phyloP scores from a whole-genome alignment of 2,113 vertebrate genomes.

The Elanus axillaris region DNA sequence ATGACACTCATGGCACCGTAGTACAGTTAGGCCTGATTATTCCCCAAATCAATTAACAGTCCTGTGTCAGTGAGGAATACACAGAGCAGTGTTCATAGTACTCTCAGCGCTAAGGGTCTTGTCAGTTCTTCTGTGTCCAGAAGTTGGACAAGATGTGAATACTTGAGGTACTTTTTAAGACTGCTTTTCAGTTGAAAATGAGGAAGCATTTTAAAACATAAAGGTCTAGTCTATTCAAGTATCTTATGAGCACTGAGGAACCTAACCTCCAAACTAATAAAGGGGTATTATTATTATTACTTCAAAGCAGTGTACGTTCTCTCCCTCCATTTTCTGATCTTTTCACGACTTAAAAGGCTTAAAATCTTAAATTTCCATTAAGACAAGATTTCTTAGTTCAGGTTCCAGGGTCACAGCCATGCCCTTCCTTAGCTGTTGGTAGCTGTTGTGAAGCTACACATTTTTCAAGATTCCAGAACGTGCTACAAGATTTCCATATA shows the following conservation, averaged over 20 bases:
- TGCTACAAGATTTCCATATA: not conserved
- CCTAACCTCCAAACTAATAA: not conserved
- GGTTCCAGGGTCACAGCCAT: not conserved
- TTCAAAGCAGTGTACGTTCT: rapidly evolving
- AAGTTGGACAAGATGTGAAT: not conserved
- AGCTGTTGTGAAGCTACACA: not conserved
- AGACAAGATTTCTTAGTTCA: not conserved
- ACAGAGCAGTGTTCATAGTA: not conserved
- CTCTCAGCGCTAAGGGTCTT: not conserved
- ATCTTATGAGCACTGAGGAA: not conserved
- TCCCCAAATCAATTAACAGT: not conserved
- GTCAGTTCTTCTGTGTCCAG: not conserved
- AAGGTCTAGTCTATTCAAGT: not conserved
- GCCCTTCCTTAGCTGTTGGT: not conserved
- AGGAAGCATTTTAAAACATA: not conserved
- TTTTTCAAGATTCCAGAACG: not conserved
- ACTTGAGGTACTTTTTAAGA: not conserved
- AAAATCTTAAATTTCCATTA: not conserved
- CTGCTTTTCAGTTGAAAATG: not conserved
- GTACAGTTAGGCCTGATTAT: not conserved
- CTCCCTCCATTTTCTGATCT: not conserved
- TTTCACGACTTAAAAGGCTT: not conserved
- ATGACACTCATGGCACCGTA: not conserved
- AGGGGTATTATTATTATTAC: not conserved
- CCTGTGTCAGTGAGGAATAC: not conserved